Conservation (phyloP, 2,888 invertebrate species). For the Melanotus villosus region DNA sequence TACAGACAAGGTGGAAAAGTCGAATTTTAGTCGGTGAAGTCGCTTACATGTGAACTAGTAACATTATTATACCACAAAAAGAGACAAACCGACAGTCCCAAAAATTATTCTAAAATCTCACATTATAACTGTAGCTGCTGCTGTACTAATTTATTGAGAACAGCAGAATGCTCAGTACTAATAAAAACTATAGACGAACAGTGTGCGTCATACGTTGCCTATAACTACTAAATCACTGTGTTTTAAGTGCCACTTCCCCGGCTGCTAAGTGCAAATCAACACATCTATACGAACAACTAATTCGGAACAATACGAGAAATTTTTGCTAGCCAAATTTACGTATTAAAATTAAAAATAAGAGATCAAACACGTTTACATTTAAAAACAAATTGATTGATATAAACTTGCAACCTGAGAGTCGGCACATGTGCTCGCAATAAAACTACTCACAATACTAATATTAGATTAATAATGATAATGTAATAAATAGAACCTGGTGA, state of each 20-base stretch:
- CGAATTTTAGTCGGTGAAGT: slow-evolving; percentile 27
- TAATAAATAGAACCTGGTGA: slow-evolving; percentile 52
- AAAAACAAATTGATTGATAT: slow-evolving; percentile 1
- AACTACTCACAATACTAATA: slow-evolving; percentile 36
- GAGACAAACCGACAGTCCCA: slow-evolving; percentile 41
- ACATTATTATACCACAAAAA: slow-evolving; percentile 46
- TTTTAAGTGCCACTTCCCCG: slow-evolving; percentile 23
- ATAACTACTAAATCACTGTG: slow-evolving; percentile 34
- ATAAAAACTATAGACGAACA: slow-evolving; percentile 27
- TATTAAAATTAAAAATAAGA: background rate
- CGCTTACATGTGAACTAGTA: slow-evolving; percentile 51
- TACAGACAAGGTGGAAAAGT: slow-evolving; percentile 11
- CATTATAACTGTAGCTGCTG: slow-evolving; percentile 26
- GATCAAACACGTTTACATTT: background rate
- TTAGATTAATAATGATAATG: slow-evolving; percentile 36
- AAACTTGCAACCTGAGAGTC: slow-evolving; percentile 26
- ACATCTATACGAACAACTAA: background rate
- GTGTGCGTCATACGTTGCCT: slow-evolving; percentile 42
- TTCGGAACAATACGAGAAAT: background rate
- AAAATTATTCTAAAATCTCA: slow-evolving; percentile 40
- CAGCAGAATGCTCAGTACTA: slow-evolving; percentile 13
- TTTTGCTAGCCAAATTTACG: background rate
- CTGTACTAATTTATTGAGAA: slow-evolving; percentile 22
- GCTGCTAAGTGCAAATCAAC: slow-evolving; percentile 16
- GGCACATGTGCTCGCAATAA: slow-evolving; percentile 32